Conservation (phyloP, 2,888 invertebrate species). For the Apamea crenata region DNA sequence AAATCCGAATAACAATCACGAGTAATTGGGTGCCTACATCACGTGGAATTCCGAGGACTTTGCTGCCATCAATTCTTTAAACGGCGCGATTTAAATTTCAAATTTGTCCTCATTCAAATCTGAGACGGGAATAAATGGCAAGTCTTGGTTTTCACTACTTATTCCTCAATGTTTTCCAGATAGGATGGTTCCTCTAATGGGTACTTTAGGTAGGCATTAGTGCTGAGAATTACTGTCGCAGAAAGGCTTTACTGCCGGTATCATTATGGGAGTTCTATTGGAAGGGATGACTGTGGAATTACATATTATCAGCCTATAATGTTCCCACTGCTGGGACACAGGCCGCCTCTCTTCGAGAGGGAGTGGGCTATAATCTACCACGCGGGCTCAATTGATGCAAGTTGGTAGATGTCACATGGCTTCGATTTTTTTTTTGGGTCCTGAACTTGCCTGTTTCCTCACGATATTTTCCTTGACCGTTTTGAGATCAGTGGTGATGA, state of each 20-base stretch:
- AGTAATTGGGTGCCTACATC: slow-evolving; percentile 60
- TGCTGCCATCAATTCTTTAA: slow-evolving; percentile 63
- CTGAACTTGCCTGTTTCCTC: too few relatives aligned
- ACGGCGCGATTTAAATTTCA: slow-evolving; percentile 75
- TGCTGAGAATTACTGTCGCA: slow-evolving; percentile 27
- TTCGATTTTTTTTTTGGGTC: too few relatives aligned
- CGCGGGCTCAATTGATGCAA: too few relatives aligned
- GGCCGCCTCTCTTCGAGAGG: too few relatives aligned
- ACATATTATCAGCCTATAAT: too few relatives aligned
- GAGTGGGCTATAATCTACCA: too few relatives aligned
- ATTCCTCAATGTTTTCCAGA: slow-evolving; percentile 54
- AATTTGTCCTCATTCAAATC: slow-evolving; percentile 77
- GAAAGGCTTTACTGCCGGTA: slow-evolving; percentile 8
- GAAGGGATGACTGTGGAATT: background rate
- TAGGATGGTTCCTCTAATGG: slow-evolving; percentile 55
- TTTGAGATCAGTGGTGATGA: too few relatives aligned
- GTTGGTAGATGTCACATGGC: too few relatives aligned
- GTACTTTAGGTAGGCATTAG: slow-evolving; percentile 42
- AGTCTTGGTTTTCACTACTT: slow-evolving; percentile 51
- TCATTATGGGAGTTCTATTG: slow-evolving; percentile 14
- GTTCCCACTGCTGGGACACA: too few relatives aligned
- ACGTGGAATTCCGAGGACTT: slow-evolving; percentile 55
- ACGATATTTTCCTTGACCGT: too few relatives aligned
- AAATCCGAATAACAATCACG: slow-evolving; percentile 56
- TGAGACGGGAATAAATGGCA: slow-evolving; percentile 71